Percentiles rank a stretch among this genome's conserved stretches.
Evolutionary conservation across 2,797 vertebrate genomes (phyloP).

Genomic region (Neoniphon sammara): DNA sequence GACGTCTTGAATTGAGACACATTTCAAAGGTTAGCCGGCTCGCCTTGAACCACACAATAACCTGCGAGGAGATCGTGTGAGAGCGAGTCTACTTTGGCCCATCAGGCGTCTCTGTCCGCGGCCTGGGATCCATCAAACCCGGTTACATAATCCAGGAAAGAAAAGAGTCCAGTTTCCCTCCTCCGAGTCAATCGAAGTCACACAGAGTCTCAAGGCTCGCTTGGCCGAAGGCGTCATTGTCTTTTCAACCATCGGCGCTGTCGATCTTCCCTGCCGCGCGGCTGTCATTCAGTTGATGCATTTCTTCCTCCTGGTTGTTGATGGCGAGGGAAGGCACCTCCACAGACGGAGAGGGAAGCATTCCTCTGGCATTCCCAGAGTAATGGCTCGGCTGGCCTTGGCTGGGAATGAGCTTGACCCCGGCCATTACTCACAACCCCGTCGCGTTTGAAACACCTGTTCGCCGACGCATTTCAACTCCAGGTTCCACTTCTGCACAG

Average conservation of each 20-base stretch:
- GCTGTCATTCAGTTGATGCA: not conserved
- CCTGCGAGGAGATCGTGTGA: conserved; percentile 4
- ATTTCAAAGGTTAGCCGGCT: conserved; percentile 9
- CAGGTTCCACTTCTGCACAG: not conserved
- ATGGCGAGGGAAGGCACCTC: not conserved
- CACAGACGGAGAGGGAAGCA: not conserved
- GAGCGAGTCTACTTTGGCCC: conserved; percentile 26
- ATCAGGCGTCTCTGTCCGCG: conserved; percentile 18
- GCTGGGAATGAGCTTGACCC: conserved; percentile 15
- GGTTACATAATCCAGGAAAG: conserved; percentile 41
- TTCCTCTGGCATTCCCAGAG: conserved; percentile 12
- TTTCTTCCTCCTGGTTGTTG: conserved; percentile 10
- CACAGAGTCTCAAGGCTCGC: no score
- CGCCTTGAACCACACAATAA: conserved; percentile 25
- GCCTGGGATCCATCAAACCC: conserved; percentile 53
- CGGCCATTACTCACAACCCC: conserved; percentile 14
- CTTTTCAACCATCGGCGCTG: not conserved
- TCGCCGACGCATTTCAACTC: not conserved
- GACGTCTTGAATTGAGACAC: not conserved
- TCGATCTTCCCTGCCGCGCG: not conserved
- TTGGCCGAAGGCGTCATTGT: conserved; percentile 10
- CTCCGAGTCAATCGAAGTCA: no score
- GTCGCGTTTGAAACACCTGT: conserved; percentile 19
- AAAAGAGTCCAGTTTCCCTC: not conserved
- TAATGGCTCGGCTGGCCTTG: not conserved